Evolutionary conservation across 1,140 invertebrate species (phyloP), one percentile per base, ranked within the genome.

Genomic region (Alviniconcha marisindica): DNA sequence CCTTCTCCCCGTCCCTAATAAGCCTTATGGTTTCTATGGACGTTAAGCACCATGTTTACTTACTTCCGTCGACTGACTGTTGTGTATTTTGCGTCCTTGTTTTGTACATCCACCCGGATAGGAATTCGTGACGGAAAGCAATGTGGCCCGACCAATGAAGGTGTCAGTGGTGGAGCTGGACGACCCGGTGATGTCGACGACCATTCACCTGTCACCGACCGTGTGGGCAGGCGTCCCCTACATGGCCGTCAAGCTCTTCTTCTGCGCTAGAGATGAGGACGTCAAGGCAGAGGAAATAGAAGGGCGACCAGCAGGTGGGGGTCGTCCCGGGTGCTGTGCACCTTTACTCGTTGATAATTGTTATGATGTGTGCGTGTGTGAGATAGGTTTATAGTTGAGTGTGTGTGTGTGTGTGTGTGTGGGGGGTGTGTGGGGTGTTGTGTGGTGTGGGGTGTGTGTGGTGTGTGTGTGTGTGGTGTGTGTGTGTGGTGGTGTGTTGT

Each of bases 221-320:
- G 73, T 76, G 28, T 76, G 82, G 90, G 28, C 90, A 88, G 76
- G 85, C 87, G 31, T 90, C 87, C 80, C 54, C n/a, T 56, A 54
- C 51, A 54, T 82, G 24, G 44, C 44, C 48, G 71, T 82, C 69
- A 60, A 36, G 1, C 44, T 71, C 31, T 38, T 76, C 40, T 48
- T 44, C 36, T 54, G 51, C 36, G 38, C 42, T 33, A 40, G n/a
- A 21, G 38, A 77, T 4, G 7, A n/a, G 24, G 38, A 40, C 48
- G 48, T 60, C n/a, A 80, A 12, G 0, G 0, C 24, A 38, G 51
- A 54, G 38, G 48, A 54, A n/a, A 33, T 0, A 69, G 18, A 48
- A 48, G 44, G 44, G 44, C 44, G 44, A 63, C 56, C 77, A 31
- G 3, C 56, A 56, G 38, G 44, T 80, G 78, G 60, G 69, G 78